Percentiles rank a stretch among this genome's conserved stretches.
phyloP scores from a whole-genome alignment of 2,113 vertebrate species.

The Myodes glareolus region DNA sequence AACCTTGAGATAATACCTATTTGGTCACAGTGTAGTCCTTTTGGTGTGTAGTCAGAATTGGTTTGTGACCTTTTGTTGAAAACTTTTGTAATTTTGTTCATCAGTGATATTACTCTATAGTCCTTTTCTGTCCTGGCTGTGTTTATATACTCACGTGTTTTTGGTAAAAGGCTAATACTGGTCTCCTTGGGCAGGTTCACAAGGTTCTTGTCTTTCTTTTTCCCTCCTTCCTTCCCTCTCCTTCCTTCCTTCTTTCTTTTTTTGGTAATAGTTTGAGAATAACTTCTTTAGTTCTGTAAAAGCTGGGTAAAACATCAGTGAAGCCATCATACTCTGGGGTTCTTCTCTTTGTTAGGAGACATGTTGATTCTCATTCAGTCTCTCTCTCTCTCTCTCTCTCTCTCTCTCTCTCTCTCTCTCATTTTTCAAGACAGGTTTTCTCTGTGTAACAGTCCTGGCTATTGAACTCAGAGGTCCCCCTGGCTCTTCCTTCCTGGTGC shows the following conservation, averaged over 20 bases:
- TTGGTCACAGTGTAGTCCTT: neutral
- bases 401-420: no score
- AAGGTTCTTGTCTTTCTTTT: neutral
- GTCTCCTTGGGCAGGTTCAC: neutral
- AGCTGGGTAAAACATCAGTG: neutral
- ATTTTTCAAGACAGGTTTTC: no score
- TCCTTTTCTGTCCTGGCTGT: neutral
- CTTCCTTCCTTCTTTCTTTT: no score
- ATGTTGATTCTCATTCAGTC: neutral
- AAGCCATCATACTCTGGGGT: neutral
- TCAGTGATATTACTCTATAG: no score
- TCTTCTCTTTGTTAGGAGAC: neutral
- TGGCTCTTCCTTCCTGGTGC: no score
- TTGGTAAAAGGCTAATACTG: neutral
- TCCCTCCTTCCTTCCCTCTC: no score
- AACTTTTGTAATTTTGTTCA: neutral
- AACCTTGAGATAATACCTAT: neutral
- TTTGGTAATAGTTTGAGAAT: neutral
- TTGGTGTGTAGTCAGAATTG: neutral
- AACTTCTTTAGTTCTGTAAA: neutral
- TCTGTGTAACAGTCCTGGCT: no score
- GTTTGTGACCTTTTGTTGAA: neutral
- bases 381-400: no score
- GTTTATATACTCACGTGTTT: neutral
- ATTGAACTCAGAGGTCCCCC: no score